These are phyloP conservation scores for Lacerta agilis DNA, from an alignment of 2,797 vertebrate species.

Conservation along the genomic window DNA sequence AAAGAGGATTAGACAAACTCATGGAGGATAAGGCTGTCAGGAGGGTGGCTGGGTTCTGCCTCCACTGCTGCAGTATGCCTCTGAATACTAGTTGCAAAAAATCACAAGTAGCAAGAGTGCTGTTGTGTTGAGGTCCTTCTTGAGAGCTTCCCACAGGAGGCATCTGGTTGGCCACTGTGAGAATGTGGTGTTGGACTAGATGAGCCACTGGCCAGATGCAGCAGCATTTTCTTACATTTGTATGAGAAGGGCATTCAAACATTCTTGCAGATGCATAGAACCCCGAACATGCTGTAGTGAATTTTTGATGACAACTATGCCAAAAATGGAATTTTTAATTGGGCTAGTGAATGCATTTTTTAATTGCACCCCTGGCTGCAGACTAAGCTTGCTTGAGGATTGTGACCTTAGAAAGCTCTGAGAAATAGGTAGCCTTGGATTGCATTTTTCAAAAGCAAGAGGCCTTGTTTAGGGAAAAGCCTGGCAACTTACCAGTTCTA, in stretches of 20 bases:
- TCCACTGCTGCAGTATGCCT: too few species aligned
- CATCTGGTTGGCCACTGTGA: too few species aligned
- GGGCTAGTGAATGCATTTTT: background rate
- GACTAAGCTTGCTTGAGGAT: background rate
- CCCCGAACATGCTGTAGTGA: background rate
- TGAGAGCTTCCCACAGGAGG: too few species aligned
- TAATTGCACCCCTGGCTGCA: background rate
- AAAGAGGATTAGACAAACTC: too few species aligned
- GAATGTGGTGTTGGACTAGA: too few species aligned
- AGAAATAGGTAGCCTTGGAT: background rate
- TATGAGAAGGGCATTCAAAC: background rate
- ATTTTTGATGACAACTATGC: background rate
- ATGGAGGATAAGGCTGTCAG: too few species aligned
- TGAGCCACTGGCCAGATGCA: too few species aligned
- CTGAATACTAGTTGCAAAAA: too few species aligned
- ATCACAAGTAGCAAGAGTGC: too few species aligned
- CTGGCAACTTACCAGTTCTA: conserved; percentile 27
- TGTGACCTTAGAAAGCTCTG: background rate
- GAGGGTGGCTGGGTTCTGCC: too few species aligned
- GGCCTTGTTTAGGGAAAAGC: conserved; percentile 41
- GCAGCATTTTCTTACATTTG: too few species aligned
- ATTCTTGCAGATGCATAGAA: background rate
- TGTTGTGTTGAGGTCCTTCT: too few species aligned
- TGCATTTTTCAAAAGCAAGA: background rate
- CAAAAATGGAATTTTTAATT: background rate